These are phyloP conservation scores for Gymnocephalus cernua DNA, from an alignment of 2,113 vertebrate species.

Conservation along the genomic window DNA sequence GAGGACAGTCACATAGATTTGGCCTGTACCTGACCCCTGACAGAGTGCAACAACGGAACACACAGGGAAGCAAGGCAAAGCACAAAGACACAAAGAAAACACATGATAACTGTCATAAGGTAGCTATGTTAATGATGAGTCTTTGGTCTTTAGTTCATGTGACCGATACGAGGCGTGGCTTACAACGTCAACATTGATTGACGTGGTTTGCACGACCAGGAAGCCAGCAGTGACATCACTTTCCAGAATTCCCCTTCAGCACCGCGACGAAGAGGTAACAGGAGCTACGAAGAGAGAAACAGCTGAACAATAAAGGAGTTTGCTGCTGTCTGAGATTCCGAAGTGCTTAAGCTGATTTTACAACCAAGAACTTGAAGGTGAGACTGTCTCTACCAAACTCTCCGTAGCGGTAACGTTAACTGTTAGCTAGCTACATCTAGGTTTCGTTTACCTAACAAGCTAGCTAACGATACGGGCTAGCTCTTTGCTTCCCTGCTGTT, in stretches of 20 bases:
- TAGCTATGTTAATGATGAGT: neutral
- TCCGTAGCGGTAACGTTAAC: neutral
- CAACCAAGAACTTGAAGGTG: conserved; percentile 43
- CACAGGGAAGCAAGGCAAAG: too few relatives aligned
- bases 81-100: neutral
- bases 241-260: conserved; percentile 73
- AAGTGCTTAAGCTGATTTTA: neutral
- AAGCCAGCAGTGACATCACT: conserved; percentile 74
- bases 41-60: neutral
- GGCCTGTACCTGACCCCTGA: neutral
- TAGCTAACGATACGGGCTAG: conserved; percentile 64
- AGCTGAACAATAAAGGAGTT: neutral
- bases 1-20: neutral
- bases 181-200: conserved; percentile 53
- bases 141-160: conserved; percentile 26
- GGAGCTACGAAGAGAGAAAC: conserved; percentile 2
- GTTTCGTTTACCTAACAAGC: conserved; percentile 43
- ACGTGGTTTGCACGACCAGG: conserved; percentile 46
- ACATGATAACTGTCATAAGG: neutral
- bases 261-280: neutral
- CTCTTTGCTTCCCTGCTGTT: conserved; percentile 41
- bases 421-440: neutral
- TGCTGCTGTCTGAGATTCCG: neutral
- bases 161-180: conserved; percentile 57
- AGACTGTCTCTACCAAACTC: neutral